Evolutionary conservation across 1,140 invertebrate genomes (phyloP).

Genomic region (Drosophila ironensis): DNA sequence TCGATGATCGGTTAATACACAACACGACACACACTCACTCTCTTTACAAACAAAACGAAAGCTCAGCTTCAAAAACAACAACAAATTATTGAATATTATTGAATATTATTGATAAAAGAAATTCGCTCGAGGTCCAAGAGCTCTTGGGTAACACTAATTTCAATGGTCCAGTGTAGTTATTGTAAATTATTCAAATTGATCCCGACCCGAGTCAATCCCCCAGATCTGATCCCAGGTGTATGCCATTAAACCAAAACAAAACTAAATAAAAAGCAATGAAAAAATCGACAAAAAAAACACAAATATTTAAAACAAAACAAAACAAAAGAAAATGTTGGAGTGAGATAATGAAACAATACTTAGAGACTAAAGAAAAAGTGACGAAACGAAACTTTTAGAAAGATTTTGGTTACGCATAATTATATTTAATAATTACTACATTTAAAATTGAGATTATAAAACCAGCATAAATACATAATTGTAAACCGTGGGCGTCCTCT

Average conservation of each 20-base stretch:
- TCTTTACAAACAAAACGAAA: constrained; percentile 29
- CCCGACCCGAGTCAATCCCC: constrained; percentile 19
- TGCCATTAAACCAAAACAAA: constrained; percentile 55
- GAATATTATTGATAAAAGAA: constrained; percentile 6
- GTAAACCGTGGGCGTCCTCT: constrained; percentile 21
- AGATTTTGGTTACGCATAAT: constrained; percentile 72
- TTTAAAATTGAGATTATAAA: constrained; percentile 45
- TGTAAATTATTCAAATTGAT: constrained; percentile 71
- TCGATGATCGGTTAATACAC: constrained; percentile 12
- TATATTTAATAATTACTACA: constrained; percentile 62
- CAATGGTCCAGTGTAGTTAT: constrained; percentile 71
- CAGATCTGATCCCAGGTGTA: constrained; percentile 34
- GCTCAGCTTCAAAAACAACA: constrained; percentile 40
- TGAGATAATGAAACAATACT: constrained; percentile 82
- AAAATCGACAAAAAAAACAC: too few species aligned
- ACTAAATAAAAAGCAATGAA: constrained; percentile 24
- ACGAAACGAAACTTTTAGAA: constrained; percentile 70
- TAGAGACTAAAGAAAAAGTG: constrained; percentile 76
- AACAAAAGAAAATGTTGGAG: constrained; percentile 69
- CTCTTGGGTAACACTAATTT: constrained; percentile 58
- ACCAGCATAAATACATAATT: constrained; percentile 35
- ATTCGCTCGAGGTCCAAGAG: not conserved
- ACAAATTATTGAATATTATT: too few species aligned
- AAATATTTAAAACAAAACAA: constrained; percentile 32
- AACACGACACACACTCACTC: constrained; percentile 4